Percentiles rank a stretch among this genome's conserved stretches.
Evolutionary conservation across 2,888 invertebrate genomes (phyloP).

Genomic region (Acleris emargana): DNA sequence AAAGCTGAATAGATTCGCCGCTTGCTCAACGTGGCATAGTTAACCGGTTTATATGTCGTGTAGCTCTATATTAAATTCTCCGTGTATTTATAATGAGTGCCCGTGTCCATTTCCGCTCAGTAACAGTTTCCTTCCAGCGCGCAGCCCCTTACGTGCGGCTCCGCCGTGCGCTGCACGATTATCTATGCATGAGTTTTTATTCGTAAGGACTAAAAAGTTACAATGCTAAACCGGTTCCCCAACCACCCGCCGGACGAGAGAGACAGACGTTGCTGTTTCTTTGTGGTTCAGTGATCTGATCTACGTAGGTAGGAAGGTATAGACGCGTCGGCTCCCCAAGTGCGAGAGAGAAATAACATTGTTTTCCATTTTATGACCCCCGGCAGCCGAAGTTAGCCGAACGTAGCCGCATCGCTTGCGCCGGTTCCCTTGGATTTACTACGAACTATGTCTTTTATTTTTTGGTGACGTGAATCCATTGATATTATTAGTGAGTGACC

Average conservation of each 20-base stretch:
- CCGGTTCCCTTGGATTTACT: constrained; percentile 55
- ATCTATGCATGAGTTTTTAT: constrained; percentile 75
- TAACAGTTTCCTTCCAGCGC: constrained; percentile 74
- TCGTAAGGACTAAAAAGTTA: constrained; percentile 70
- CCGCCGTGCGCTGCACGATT: constrained; percentile 57
- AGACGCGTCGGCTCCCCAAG: constrained; percentile 40
- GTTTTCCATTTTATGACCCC: constrained; percentile 51
- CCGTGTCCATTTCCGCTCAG: constrained; percentile 73
- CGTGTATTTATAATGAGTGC: constrained; percentile 52
- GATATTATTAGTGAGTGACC: constrained; percentile 57
- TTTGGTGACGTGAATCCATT: constrained; percentile 70
- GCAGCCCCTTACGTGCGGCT: constrained; percentile 59
- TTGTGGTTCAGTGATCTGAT: constrained; percentile 79
- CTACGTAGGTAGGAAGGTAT: constrained; percentile 42
- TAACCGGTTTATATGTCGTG: constrained; percentile 10
- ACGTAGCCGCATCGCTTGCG: constrained; percentile 62
- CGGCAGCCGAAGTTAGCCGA: constrained; percentile 58
- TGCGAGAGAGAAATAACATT: constrained; percentile 55
- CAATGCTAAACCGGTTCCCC: constrained; percentile 70
- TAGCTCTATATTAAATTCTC: constrained; percentile 49
- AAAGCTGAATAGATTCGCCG: background rate
- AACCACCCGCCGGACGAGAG: constrained; percentile 65
- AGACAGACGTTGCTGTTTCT: constrained; percentile 69
- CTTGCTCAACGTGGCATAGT: background rate
- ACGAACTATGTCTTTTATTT: constrained; percentile 57